Evolutionary conservation across 2,113 vertebrate genomes (phyloP), one percentile per base, ranked within the genome.

Genomic region (Syrrhaptes paradoxus): DNA sequence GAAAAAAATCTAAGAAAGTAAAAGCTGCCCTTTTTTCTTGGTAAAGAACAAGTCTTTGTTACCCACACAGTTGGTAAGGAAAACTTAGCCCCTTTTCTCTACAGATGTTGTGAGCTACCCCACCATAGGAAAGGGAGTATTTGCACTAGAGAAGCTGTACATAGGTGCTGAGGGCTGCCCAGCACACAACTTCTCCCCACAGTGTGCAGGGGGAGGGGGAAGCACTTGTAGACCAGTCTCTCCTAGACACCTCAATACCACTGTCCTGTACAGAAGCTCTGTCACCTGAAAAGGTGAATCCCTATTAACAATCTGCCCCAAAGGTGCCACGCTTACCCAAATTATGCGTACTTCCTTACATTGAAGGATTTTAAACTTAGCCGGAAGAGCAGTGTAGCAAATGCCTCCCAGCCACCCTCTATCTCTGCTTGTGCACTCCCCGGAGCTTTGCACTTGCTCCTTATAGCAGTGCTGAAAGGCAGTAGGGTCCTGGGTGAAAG

Each of bases 111-210:
- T 38, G 32, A 48, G 38, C 49, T 29, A 13, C 48, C 15, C 8
- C 0, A 2, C 13, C 2, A 1, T 22, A 15, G 43, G 45, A 28
- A 31, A 20, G 18, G 11, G 2, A 41, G 28, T 18, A 4, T 6
- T 36, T 25, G 28, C 29, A 11, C 45, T 26, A 3, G 48, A 55
- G 26, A 38, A 32, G 46, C 4, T 22, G 20, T 13, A 16, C 4
- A 3, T 1, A 3, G 18, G 22, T 14, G 63, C 13, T 28, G 24
- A 22, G 41, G 70, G 59, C 54, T 86, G 75, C 51, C 66, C 85
- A 17, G 24, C 13, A 1, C 31, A 3, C 49, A 48, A 36, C 59
- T 70, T 55, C 46, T 17, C 16, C 29, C 52, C 15, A 5, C 18
- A 2, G 49, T 1, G 15, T 8, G 63, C 45, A 24, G 51, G 5